phyloP scores from a whole-genome alignment of 2,113 vertebrate genomes.

The Labeo rohita region DNA sequence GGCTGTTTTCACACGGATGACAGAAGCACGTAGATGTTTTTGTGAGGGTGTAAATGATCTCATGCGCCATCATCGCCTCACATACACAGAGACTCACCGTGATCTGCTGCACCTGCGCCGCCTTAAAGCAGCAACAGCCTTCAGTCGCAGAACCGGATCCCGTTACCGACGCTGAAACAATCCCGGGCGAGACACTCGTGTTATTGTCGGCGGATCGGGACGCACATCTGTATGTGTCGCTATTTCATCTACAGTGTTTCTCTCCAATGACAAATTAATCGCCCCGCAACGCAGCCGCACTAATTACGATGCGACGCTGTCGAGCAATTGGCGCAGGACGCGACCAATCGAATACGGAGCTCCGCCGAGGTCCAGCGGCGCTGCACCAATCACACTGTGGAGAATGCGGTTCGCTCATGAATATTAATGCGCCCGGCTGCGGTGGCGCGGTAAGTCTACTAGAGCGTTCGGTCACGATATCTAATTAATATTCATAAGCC shows the following conservation, averaged over 20 bases:
- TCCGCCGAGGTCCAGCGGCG: too few species aligned
- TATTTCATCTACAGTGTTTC: conserved; percentile 65
- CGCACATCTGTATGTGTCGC: conserved; percentile 50
- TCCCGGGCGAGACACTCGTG: conserved; percentile 6
- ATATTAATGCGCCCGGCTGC: not conserved
- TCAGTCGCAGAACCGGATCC: conserved; percentile 6
- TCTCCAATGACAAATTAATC: conserved; percentile 73
- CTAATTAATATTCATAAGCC: not conserved
- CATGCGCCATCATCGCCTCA: not conserved
- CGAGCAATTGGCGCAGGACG: conserved; percentile 53
- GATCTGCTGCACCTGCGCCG: conserved; percentile 26
- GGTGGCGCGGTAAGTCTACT: not conserved
- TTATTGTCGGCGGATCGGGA: conserved; percentile 42
- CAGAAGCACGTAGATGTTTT: not conserved
- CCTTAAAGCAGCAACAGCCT: not conserved
- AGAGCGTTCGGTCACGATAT: not conserved
- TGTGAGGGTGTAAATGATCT: not conserved
- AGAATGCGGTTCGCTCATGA: not conserved
- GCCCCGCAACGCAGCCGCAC: conserved; percentile 60
- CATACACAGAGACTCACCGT: conserved; percentile 47
- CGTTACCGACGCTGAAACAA: not conserved
- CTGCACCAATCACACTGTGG: not conserved
- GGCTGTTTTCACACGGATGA: conserved; percentile 2
- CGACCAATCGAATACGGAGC: conserved; percentile 62
- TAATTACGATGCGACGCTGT: conserved; percentile 43